A percentile compares a stretch with the other conserved stretches of the same genome.
These are phyloP conservation scores for Drosophila serrata DNA, from an alignment of 1,140 invertebrate species.

Conservation along the genomic window DNA sequence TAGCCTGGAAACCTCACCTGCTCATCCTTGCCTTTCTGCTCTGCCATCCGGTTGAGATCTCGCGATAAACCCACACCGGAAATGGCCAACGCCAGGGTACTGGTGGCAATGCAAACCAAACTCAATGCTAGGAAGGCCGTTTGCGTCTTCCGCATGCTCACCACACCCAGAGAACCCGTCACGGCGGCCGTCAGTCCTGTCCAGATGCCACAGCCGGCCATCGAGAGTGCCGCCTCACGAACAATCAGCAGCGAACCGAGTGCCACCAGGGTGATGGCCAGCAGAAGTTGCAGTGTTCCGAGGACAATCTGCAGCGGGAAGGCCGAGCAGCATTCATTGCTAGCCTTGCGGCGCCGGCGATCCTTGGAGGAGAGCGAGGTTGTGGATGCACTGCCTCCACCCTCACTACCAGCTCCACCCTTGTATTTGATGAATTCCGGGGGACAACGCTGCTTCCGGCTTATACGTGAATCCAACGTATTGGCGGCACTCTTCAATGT, in stretches of 20 bases:
- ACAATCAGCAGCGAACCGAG: constrained; percentile 78
- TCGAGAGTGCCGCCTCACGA: constrained; percentile 75
- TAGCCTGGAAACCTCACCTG: constrained; percentile 13
- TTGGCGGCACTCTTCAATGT: constrained; percentile 47
- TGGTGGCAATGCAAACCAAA: constrained; percentile 83
- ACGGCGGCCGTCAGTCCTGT: constrained; percentile 78
- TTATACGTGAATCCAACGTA: constrained; percentile 79
- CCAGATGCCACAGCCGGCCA: constrained; percentile 83
- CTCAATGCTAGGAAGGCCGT: constrained; percentile 82
- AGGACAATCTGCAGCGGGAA: constrained; percentile 79
- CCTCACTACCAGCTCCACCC: constrained; percentile 44
- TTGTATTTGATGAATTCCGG: constrained; percentile 82
- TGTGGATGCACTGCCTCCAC: constrained; percentile 39
- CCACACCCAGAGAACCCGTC: constrained; percentile 80
- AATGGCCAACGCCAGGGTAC: constrained; percentile 80
- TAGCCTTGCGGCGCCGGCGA: constrained; percentile 52
- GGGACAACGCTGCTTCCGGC: constrained; percentile 81
- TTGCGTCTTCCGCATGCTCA: constrained; percentile 79
- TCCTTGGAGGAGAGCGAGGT: constrained; percentile 57
- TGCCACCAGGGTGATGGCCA: constrained; percentile 77
- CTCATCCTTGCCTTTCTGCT: constrained; percentile 62
- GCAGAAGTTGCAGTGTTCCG: constrained; percentile 75
- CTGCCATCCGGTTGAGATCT: constrained; percentile 77
- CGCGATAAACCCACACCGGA: constrained; percentile 81
- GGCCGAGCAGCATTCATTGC: constrained; percentile 76